These are phyloP conservation scores for Calosoma granatense DNA, from an alignment of 1,140 invertebrate species.

Conservation along the genomic window DNA sequence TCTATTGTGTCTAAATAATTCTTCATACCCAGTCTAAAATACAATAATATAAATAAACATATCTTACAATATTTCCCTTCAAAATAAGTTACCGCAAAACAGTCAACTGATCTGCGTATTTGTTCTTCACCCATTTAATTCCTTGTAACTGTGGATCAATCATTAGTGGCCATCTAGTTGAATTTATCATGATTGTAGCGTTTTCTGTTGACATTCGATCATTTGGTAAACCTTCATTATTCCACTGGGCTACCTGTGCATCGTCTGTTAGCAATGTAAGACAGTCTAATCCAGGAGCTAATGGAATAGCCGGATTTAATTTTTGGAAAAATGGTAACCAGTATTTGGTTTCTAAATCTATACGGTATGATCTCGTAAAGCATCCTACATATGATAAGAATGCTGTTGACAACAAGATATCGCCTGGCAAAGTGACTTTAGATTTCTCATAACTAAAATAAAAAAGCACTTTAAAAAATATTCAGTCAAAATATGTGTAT, in stretches of 20 bases:
- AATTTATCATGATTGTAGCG: constrained; percentile 82
- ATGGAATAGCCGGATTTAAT: constrained; percentile 60
- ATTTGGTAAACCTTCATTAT: constrained; percentile 85
- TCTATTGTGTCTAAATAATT: constrained; percentile 82
- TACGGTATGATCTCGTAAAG: constrained; percentile 77
- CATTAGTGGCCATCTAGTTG: constrained; percentile 86
- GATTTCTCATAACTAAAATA: constrained; percentile 39
- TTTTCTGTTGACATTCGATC: constrained; percentile 93
- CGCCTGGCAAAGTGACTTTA: constrained; percentile 74
- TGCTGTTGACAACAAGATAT: constrained; percentile 81
- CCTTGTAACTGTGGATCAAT: constrained; percentile 89
- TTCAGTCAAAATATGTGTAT: not conserved
- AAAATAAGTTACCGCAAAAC: constrained; percentile 42
- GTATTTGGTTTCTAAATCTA: constrained; percentile 66
- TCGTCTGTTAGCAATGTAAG: constrained; percentile 80
- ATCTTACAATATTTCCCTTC: not conserved
- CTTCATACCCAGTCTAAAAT: constrained; percentile 57
- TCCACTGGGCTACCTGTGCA: constrained; percentile 85
- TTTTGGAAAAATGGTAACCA: constrained; percentile 65
- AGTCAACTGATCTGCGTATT: constrained; percentile 58
- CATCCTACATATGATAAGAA: constrained; percentile 94
- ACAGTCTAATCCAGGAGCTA: constrained; percentile 67
- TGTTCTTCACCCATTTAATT: constrained; percentile 92
- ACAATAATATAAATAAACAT: not conserved
- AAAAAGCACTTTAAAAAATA: not conserved